These are phyloP conservation scores for Ditylenchus dipsaci DNA, from an alignment of 1,140 invertebrate species.

Conservation along the genomic window DNA sequence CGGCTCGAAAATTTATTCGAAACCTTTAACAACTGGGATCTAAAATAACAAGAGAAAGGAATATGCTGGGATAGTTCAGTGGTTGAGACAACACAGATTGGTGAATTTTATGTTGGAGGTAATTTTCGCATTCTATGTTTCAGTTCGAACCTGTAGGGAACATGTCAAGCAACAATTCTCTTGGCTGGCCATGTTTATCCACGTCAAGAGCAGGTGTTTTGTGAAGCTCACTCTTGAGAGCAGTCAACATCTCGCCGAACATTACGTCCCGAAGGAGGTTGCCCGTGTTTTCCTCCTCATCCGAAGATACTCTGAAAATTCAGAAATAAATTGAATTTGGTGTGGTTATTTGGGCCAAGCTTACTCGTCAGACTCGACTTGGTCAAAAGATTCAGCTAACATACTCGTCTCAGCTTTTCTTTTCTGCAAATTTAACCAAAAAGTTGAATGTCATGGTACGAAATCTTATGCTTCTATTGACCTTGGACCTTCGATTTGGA, in stretches of 20 bases:
- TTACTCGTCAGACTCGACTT: not conserved
- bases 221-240: not conserved
- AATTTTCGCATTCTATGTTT: no score
- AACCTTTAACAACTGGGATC: no score
- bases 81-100: no score
- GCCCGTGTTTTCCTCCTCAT: not conserved
- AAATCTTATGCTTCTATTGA: no score
- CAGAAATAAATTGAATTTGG: not conserved
- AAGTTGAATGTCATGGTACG: no score
- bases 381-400: not conserved
- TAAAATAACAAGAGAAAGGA: no score
- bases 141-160: not conserved
- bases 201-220: not conserved
- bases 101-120: no score
- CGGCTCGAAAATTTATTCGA: no score
- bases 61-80: no score
- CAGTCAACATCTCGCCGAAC: conserved; percentile 1
- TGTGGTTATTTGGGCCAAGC: not conserved
- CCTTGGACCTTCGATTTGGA: no score
- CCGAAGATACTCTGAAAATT: not conserved
- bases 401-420: not conserved
- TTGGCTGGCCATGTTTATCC: not conserved
- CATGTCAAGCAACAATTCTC: not conserved
- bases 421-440: not conserved
- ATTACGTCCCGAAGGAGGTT: not conserved